Base-by-base conservation (phyloP, 2,113 vertebrate species). In the Candoia aspera region DNA sequence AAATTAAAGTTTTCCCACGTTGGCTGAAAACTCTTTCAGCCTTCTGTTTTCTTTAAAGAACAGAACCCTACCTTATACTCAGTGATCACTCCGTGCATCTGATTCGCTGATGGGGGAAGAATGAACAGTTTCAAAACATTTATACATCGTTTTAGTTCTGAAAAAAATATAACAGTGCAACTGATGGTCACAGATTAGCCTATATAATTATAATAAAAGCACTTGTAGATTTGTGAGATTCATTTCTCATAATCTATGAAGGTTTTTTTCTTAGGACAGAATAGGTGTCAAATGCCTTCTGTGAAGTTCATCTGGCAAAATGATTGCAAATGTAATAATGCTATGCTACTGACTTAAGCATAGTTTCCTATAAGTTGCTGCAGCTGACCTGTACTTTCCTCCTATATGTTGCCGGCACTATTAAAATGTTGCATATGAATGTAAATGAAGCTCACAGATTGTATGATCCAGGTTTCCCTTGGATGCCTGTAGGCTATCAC, bases 401-500 rank as follows among this genome's bases (percentile, higher is more conserved):
- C 96, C 97, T 97, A 96, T 96, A 96, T 94, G 96, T 97, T 97
- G 97, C 97, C 96, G 97, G 97, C 94, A 96, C 95, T 98, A 97
- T 98, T 98, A 97, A 97, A 98, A 97, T 98, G 97, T 97, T 97
- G 97, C 97, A 97, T 97, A 97, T 97, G 97, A 98, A 97, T 98
- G 97, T 97, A 97, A 97, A 98, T 98, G 97, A 97, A 97, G 97
- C 97, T 97, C 92, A 95, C 97, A 98, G 97, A 98, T 98, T 98
- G 97, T 97, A 97, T 97, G 96, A 97, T 97, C 98, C 97, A 97
- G 97, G 97, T 97, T 98, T 97, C 96, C 97, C 96, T 97, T 96
- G 96, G 96, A 97, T 97, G 98, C 97, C 97, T 97, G 97, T 98
- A 97, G 98, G 98, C 97, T 98, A 98, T 98, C 97, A 97, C 97